These are phyloP conservation scores for Tragelaphus oryx DNA, from an alignment of 2,797 vertebrate species.

Conservation along the genomic window DNA sequence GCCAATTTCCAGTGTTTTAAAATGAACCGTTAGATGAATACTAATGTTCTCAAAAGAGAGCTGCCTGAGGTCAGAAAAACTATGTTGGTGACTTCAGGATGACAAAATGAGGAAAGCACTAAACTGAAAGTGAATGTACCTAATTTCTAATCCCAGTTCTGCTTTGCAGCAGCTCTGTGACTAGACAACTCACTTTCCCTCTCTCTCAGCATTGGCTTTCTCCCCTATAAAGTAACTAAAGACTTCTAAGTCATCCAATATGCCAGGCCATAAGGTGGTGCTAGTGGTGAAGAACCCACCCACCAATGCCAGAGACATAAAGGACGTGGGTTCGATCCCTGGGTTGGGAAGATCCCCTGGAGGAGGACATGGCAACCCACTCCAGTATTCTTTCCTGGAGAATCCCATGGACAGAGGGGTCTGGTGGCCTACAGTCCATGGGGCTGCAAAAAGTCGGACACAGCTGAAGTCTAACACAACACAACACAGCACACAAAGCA, in stretches of 20 bases:
- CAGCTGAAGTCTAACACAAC: too few relatives aligned
- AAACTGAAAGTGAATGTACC: neutral
- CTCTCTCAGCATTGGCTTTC: neutral
- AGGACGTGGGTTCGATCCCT: too few relatives aligned
- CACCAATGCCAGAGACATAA: too few relatives aligned
- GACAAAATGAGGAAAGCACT: neutral
- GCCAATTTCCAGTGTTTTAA: neutral
- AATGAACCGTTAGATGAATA: neutral
- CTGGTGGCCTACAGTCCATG: too few relatives aligned
- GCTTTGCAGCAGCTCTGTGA: neutral
- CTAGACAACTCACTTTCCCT: neutral
- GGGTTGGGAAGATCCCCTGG: too few relatives aligned
- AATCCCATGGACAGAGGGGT: too few relatives aligned
- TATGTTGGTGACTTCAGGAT: neutral
- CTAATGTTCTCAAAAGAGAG: conserved; percentile 39
- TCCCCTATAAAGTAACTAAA: neutral
- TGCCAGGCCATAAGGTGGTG: too few relatives aligned
- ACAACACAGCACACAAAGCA: too few relatives aligned
- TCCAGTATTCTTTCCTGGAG: too few relatives aligned
- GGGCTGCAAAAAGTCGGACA: too few relatives aligned
- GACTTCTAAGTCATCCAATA: neutral
- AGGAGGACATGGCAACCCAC: too few relatives aligned
- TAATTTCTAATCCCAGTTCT: neutral
- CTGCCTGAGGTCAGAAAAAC: neutral
- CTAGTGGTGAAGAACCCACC: too few relatives aligned